A percentile compares a stretch with the other conserved stretches of the same genome.
Evolutionary conservation across 1,140 invertebrate genomes (phyloP).

Genomic region (Tetragnatha versicolor): DNA sequence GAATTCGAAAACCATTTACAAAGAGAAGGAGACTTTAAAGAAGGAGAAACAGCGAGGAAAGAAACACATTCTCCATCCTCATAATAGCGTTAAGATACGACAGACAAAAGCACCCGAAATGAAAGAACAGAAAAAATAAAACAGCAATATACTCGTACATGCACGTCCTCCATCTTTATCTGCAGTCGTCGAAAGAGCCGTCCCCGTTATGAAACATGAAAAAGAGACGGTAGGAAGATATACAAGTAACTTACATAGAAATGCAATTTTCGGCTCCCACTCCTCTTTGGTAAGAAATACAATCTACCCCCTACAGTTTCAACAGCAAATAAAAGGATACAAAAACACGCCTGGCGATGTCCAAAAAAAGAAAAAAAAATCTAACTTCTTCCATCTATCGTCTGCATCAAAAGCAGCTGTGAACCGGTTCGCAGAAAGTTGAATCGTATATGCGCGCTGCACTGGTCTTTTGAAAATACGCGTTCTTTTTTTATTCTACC

Average conservation of each 20-base stretch:
- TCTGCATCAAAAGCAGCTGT: conserved; percentile 49
- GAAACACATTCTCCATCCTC: neutral
- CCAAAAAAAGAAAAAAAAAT: conserved; percentile 14
- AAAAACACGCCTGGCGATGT: conserved; percentile 13
- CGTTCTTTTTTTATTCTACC: conserved; percentile 1
- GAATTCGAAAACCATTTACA: too few relatives aligned
- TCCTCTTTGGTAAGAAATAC: conserved; percentile 35
- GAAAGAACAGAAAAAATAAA: neutral
- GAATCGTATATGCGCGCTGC: conserved; percentile 21
- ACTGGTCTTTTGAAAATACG: conserved; percentile 27
- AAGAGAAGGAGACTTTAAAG: too few relatives aligned
- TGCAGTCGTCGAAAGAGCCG: neutral
- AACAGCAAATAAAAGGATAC: conserved; percentile 33
- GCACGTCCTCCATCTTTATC: neutral
- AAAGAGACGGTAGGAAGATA: neutral
- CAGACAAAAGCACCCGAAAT: neutral
- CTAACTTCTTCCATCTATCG: neutral
- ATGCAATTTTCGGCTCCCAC: conserved; percentile 24
- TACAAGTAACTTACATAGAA: conserved; percentile 2
- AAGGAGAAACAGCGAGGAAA: neutral
- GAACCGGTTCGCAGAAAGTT: conserved; percentile 1
- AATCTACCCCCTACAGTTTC: conserved; percentile 47
- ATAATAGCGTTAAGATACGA: neutral
- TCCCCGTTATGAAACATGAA: neutral
- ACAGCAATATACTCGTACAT: neutral